Percentiles rank a stretch among this genome's conserved stretches.
Evolutionary conservation across 2,888 invertebrate species (phyloP).

Genomic region (Cordylochernes scorpioides): DNA sequence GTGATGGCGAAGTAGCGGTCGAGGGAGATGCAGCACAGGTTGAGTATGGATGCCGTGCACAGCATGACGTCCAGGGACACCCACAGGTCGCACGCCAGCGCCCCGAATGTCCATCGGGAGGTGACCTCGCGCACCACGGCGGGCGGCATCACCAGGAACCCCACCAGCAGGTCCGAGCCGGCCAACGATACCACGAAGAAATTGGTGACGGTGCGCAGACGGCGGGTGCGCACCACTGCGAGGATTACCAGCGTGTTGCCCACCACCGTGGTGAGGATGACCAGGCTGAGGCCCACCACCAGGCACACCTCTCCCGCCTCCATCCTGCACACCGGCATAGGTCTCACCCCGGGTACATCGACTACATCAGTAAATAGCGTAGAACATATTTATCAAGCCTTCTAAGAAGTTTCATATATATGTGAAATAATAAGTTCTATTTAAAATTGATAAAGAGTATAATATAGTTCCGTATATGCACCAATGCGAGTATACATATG

Average conservation of each 20-base stretch:
- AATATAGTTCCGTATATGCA: too few species aligned
- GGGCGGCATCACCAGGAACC: slow-evolving; percentile 14
- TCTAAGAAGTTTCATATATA: too few species aligned
- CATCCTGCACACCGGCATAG: too few species aligned
- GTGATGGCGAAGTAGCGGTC: slow-evolving; percentile 21
- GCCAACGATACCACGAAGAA: slow-evolving; percentile 15
- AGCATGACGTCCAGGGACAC: slow-evolving; percentile 18
- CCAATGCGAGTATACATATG: too few species aligned
- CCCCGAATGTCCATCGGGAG: slow-evolving; percentile 12
- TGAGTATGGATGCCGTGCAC: slow-evolving; percentile 20
- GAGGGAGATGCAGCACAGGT: slow-evolving; percentile 19
- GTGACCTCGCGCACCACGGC: slow-evolving; percentile 11
- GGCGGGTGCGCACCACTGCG: slow-evolving; percentile 11
- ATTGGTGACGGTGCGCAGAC: slow-evolving; percentile 15
- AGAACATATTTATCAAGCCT: too few species aligned
- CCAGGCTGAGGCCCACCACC: too few species aligned
- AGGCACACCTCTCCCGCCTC: too few species aligned
- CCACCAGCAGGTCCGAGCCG: slow-evolving; percentile 14
- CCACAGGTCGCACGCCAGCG: slow-evolving; percentile 15
- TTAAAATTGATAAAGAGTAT: too few species aligned
- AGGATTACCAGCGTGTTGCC: slow-evolving; percentile 11
- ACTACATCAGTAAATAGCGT: too few species aligned
- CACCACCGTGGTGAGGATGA: slow-evolving; percentile 9
- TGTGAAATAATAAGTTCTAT: too few species aligned
- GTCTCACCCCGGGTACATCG: too few species aligned